Conservation (phyloP, 1,140 invertebrate species). For the Formica exsecta region DNA sequence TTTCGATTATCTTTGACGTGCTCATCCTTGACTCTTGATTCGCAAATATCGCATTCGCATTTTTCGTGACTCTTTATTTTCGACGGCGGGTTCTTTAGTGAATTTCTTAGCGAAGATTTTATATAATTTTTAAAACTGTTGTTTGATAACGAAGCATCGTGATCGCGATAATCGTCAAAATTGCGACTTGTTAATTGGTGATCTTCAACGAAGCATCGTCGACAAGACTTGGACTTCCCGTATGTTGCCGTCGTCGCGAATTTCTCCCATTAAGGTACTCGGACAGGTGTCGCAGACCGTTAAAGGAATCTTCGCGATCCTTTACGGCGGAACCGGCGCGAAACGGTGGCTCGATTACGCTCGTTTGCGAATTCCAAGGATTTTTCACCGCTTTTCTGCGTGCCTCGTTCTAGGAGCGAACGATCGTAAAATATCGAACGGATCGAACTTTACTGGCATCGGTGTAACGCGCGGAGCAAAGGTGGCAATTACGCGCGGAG, state of each 20-base stretch:
- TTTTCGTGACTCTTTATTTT: no score
- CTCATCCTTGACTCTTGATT: no score
- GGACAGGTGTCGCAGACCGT: slow-evolving; percentile 26
- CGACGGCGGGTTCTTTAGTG: no score
- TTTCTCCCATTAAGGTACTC: slow-evolving; percentile 29
- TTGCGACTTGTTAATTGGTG: no score
- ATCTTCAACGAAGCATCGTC: neutral
- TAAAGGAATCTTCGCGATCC: slow-evolving; percentile 46
- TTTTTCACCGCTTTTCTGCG: slow-evolving; percentile 3
- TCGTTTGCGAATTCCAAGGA: slow-evolving; percentile 36
- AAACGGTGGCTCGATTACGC: slow-evolving; percentile 44
- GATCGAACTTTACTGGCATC: slow-evolving; percentile 2
- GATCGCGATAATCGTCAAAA: no score
- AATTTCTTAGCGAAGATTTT: no score
- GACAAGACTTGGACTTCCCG: neutral
- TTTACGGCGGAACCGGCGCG: slow-evolving; percentile 26
- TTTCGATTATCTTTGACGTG: slow-evolving; percentile 33
- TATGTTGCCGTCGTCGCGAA: neutral
- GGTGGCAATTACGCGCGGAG: slow-evolving; percentile 35
- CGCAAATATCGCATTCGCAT: no score
- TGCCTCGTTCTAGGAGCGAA: neutral
- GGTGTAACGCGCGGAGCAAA: slow-evolving; percentile 27
- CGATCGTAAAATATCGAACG: slow-evolving; percentile 36
- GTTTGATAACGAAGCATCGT: no score
- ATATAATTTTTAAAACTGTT: no score